Percentiles rank a stretch among this genome's conserved stretches.
phyloP scores from a whole-genome alignment of 1,140 invertebrate genomes.

The Leptestheria dahalacensis region DNA sequence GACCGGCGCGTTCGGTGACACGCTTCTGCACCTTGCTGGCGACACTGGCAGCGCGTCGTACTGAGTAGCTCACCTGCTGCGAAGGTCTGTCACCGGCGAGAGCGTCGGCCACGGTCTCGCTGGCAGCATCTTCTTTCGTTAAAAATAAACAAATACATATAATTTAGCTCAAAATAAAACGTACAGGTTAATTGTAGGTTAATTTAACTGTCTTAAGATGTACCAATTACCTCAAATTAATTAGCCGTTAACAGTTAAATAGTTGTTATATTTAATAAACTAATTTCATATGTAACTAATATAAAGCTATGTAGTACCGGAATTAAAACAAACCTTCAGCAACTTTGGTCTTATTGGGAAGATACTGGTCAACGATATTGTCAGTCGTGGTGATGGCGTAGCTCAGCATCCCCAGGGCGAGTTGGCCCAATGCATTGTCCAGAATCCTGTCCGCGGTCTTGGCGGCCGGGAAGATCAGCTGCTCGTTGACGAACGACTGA shows the following conservation, averaged over 20 bases:
- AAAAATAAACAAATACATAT: too few species aligned
- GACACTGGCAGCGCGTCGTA: background rate
- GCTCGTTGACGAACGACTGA: conserved; percentile 15
- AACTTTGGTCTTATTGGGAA: background rate
- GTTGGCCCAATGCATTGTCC: conserved; percentile 7
- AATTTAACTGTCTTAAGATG: too few species aligned
- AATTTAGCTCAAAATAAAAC: too few species aligned
- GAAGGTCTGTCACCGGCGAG: background rate
- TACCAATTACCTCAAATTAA: too few species aligned
- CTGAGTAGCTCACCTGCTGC: background rate
- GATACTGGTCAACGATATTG: conserved; percentile 15
- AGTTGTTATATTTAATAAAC: too few species aligned
- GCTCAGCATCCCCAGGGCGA: conserved; percentile 7
- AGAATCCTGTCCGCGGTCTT: conserved; percentile 11
- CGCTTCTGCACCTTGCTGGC: background rate
- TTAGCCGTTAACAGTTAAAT: too few species aligned
- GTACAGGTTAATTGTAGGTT: too few species aligned
- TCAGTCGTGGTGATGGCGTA: conserved; percentile 12
- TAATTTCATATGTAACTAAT: too few species aligned
- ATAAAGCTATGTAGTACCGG: too few species aligned
- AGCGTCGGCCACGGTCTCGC: background rate
- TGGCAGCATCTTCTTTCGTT: too few species aligned
- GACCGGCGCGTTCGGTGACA: background rate
- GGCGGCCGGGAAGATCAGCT: conserved; percentile 5
- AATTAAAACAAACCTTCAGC: too few species aligned